Conservation (phyloP, 1,140 invertebrate species). For the Macrobrachium rosenbergii region DNA sequence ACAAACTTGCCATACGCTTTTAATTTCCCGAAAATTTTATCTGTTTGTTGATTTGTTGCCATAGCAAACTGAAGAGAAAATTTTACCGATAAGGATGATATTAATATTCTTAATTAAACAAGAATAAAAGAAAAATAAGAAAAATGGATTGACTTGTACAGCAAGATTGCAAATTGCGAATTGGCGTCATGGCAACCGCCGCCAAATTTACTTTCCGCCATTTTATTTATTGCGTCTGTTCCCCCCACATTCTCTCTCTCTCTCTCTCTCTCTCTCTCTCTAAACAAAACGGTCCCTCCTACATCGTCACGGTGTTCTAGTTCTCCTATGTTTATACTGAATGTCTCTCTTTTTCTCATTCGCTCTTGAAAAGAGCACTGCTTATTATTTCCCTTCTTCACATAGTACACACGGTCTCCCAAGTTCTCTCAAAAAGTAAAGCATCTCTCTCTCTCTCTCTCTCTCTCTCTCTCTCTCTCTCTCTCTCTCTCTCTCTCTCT, state of each 20-base stretch:
- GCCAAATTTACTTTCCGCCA: conserved; percentile 51
- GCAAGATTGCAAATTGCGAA: background rate
- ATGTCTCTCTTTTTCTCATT: conserved; percentile 14
- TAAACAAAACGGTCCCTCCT: too few relatives aligned
- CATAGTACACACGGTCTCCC: too few relatives aligned
- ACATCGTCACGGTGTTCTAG: background rate
- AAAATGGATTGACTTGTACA: background rate
- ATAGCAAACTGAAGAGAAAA: background rate
- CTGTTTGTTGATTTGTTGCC: too few relatives aligned
- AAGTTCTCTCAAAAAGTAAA: too few relatives aligned
- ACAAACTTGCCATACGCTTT: too few relatives aligned
- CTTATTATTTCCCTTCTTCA: background rate
- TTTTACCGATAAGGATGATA: background rate
- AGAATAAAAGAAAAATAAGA: background rate
- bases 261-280: background rate
- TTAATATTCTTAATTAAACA: background rate
- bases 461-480: background rate
- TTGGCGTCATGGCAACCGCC: conserved; percentile 34
- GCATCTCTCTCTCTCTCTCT: too few relatives aligned
- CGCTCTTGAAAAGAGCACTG: background rate
- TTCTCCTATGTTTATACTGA: background rate
- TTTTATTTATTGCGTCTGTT: conserved; percentile 45
- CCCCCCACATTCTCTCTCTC: background rate
- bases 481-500: conserved; percentile 22
- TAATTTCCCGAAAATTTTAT: too few relatives aligned